phyloP scores from a whole-genome alignment of 2,113 vertebrate genomes.

The Sander vitreus region DNA sequence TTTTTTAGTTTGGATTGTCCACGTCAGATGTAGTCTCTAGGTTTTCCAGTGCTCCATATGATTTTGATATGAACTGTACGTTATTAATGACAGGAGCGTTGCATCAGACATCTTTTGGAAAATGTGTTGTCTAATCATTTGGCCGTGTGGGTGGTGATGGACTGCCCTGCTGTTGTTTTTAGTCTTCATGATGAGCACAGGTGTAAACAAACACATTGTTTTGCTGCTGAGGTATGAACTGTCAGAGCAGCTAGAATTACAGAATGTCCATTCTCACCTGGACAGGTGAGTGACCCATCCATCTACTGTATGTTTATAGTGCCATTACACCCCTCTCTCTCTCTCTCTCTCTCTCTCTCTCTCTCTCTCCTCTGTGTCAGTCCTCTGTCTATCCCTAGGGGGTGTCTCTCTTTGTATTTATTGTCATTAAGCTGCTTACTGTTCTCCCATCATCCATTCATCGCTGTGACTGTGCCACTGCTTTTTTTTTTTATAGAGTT shows the following conservation, averaged over 20 bases:
- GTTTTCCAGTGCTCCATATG: neutral
- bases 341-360: neutral
- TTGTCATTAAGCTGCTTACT: slow-evolving; percentile 66
- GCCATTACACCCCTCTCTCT: neutral
- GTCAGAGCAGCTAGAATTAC: slow-evolving; percentile 47
- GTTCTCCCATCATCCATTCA: slow-evolving; percentile 45
- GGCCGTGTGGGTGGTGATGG: slow-evolving; percentile 23
- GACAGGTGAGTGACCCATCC: slow-evolving; percentile 52
- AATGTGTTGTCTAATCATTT: slow-evolving; percentile 1
- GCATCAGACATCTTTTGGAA: neutral
- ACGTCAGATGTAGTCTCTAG: neutral
- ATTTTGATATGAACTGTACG: neutral
- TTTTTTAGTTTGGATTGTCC: no score
- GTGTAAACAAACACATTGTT: slow-evolving; percentile 52
- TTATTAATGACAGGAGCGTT: neutral
- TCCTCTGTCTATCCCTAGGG: slow-evolving; percentile 1
- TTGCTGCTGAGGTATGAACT: slow-evolving; percentile 50
- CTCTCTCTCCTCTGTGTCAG: neutral
- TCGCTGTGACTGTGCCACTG: slow-evolving; percentile 34
- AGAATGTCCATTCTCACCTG: slow-evolving; percentile 23
- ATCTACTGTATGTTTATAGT: slow-evolving; percentile 21
- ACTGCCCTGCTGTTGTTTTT: slow-evolving; percentile 15
- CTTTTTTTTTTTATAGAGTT: slow-evolving; percentile 61
- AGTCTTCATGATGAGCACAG: slow-evolving; percentile 52
- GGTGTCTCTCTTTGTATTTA: slow-evolving; percentile 47